Evolutionary conservation across 2,113 vertebrate genomes (phyloP).

Genomic region (Bothrops jararaca): DNA sequence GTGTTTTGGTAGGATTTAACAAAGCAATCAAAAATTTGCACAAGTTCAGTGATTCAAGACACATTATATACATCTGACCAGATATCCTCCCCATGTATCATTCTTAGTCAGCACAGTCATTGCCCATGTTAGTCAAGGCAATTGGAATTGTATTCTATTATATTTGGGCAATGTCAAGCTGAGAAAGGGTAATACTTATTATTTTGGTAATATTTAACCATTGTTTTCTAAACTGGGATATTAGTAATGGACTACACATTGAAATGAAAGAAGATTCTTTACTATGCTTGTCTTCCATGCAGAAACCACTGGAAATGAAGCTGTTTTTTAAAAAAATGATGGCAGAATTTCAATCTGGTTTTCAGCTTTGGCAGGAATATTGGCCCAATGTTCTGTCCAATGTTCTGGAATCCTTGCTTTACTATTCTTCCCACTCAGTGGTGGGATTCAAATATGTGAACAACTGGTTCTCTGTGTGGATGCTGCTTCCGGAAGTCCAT

Average conservation of each 20-base stretch:
- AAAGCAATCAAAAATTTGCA: not conserved
- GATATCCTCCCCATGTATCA: not conserved
- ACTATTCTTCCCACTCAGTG: not conserved
- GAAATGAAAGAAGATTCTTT: not conserved
- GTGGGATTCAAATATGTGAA: no score
- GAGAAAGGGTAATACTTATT: not conserved
- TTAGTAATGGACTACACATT: not conserved
- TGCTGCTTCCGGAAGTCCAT: no score
- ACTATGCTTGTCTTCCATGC: not conserved
- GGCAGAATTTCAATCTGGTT: not conserved
- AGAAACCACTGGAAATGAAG: not conserved
- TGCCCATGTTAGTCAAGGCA: not conserved
- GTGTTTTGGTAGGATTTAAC: not conserved
- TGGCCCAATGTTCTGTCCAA: not conserved
- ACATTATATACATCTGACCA: not conserved
- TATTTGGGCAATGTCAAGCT: not conserved
- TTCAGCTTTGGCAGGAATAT: not conserved
- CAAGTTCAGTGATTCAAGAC: not conserved
- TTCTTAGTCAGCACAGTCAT: not conserved
- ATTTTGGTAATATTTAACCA: not conserved
- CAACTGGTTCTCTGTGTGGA: no score
- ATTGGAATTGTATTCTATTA: not conserved
- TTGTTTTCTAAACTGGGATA: not conserved
- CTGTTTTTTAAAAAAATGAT: not conserved
- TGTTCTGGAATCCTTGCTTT: not conserved